Conservation (phyloP, 2,888 invertebrate species). For the Himalopsyche kuldschensis region DNA sequence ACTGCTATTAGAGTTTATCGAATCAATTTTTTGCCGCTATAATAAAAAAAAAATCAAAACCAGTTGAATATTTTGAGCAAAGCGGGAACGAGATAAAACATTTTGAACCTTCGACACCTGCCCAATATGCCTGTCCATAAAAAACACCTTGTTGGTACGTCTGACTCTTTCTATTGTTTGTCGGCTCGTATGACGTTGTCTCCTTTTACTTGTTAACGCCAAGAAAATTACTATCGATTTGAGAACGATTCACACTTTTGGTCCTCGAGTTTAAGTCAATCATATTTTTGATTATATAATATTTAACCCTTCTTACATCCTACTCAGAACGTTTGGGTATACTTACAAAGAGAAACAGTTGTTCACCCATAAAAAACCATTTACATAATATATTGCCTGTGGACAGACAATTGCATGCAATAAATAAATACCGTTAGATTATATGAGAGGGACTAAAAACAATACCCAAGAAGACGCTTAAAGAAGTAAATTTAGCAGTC, state of each 20-base stretch:
- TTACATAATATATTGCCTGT: too few relatives aligned
- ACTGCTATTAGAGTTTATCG: not conserved
- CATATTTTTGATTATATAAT: not conserved
- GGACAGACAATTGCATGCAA: too few relatives aligned
- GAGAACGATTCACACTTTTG: conserved; percentile 9
- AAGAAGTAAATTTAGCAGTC: too few relatives aligned
- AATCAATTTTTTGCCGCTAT: not conserved
- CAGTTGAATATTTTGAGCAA: conserved; percentile 1
- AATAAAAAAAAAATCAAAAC: not conserved
- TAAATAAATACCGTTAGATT: too few relatives aligned
- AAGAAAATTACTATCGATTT: conserved; percentile 19
- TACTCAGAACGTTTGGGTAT: not conserved
- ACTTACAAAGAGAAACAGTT: not conserved
- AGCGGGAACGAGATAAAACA: not conserved
- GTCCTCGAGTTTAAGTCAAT: not conserved
- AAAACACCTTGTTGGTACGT: conserved; percentile 18
- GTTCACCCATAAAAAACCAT: not conserved
- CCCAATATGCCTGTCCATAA: conserved; percentile 33
- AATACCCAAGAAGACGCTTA: too few relatives aligned
- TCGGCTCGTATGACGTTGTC: not conserved
- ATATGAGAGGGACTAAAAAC: too few relatives aligned
- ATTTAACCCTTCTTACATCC: not conserved
- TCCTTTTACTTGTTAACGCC: conserved; percentile 16
- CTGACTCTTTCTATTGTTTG: conserved; percentile 2
- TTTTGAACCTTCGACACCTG: conserved; percentile 28